A percentile compares a stretch with the other conserved stretches of the same genome.
Conservation (phyloP, 1,140 invertebrate species). For the Lepeophtheirus salmonis region DNA sequence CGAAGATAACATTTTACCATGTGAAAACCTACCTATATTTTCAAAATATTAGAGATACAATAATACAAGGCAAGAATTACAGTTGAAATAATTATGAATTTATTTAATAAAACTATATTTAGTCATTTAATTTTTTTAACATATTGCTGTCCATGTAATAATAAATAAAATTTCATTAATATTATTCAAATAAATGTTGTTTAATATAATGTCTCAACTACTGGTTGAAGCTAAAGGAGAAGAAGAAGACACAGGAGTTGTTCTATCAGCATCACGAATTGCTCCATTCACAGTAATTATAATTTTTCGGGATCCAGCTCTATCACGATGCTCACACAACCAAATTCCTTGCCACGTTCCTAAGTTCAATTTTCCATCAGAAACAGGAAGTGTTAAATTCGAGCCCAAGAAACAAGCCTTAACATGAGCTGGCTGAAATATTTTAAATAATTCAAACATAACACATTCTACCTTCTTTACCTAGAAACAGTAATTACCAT, state of each 20-base stretch:
- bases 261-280: constrained; percentile 51
- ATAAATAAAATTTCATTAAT: too few relatives aligned
- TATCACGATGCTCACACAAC: constrained; percentile 90
- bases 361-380: constrained; percentile 77
- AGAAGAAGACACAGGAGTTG: constrained; percentile 56
- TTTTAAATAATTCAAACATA: constrained; percentile 17
- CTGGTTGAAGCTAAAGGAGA: constrained; percentile 66
- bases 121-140: too few relatives aligned
- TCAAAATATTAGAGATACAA: too few relatives aligned
- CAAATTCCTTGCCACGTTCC: constrained; percentile 91
- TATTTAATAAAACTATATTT: too few relatives aligned
- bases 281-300: constrained; percentile 77
- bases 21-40: too few relatives aligned
- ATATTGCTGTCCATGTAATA: too few relatives aligned
- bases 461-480: constrained; percentile 12
- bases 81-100: too few relatives aligned
- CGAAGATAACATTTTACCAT: too few relatives aligned
- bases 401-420: constrained; percentile 91
- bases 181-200: too few relatives aligned
- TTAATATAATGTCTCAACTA: too few relatives aligned
- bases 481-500: constrained; percentile 47
- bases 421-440: constrained; percentile 74
- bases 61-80: too few relatives aligned
- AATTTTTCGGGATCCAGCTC: constrained; percentile 74
- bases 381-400: constrained; percentile 82